Base-by-base conservation (phyloP, 2,888 invertebrate genomes). In the Cheilosia urbana region DNA sequence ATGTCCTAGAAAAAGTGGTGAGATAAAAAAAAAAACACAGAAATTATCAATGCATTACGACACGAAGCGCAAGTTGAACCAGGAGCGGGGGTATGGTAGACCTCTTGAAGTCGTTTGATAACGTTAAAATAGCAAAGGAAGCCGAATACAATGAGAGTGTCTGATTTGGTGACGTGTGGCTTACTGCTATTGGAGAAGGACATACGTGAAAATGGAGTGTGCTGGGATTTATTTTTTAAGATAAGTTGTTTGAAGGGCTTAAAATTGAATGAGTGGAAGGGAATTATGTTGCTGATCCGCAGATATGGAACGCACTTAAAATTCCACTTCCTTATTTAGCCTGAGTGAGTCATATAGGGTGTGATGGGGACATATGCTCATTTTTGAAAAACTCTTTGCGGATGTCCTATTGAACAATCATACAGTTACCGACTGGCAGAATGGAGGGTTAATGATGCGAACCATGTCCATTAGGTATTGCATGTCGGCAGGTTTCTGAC, bases 11-110 rank as follows among this genome's bases (percentile, higher is more conserved):
- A 71, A 60, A 65, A 63, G 34, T 62, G 60, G 78, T 82, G 69
- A 63, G 73, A 83, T 83, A 83, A 79, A 83, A 79, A 73, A 57
- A 78, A 78, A 79, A 78, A 49, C 45, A 57, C 9, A 49, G 24
- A 73, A 66, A 68, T 72, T 45, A 68, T n/a, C n/a, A n/a, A n/a
- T 55, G 51, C 62, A 79, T 73, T 79, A 34, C 42, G 42, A 68
- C 66, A 17, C 21, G 17, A 19, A 47, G 47, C 9, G 19, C 45
- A 45, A 15, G 66, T 58, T 21, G 9, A 11, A 13, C 34, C 17
- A n/a, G 7, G 17, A n/a, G 11, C 24, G 65, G 45, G 42, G 30
- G 13, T 45, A 2, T 21, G 21, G 15, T 17, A 19, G 30, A 49
- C 24, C 24, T 30, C 57, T 78, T 72, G 62, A 62, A 49, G 27